Evolutionary conservation across 1,140 invertebrate genomes (phyloP).

Genomic region (Pantala flavescens): DNA sequence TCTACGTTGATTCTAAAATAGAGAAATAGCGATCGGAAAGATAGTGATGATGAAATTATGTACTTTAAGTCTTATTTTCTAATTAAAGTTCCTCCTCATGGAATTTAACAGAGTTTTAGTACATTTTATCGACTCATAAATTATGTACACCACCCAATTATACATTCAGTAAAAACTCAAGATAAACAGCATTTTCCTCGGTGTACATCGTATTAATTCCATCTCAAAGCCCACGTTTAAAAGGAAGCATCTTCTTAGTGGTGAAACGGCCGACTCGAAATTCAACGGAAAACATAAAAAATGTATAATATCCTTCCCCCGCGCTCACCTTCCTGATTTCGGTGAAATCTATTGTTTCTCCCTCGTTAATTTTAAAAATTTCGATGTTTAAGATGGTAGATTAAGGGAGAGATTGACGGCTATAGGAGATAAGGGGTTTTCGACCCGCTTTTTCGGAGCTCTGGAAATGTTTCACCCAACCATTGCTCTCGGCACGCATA

Average conservation of each 20-base stretch:
- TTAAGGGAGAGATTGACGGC: background rate
- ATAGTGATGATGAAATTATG: too few relatives aligned
- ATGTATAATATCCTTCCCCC: background rate
- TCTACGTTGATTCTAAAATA: too few relatives aligned
- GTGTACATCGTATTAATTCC: background rate
- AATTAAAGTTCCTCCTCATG: too few relatives aligned
- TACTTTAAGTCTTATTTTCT: too few relatives aligned
- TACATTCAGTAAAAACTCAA: too few relatives aligned
- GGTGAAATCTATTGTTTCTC: constrained; percentile 6
- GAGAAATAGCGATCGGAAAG: too few relatives aligned
- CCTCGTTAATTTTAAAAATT: constrained; percentile 6
- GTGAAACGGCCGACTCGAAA: background rate
- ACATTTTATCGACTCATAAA: too few relatives aligned
- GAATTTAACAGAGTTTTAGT: too few relatives aligned
- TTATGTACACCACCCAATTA: too few relatives aligned
- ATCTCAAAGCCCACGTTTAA: background rate
- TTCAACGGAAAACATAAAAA: background rate
- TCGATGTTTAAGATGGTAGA: constrained; percentile 3
- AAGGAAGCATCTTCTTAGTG: background rate
- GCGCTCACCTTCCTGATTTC: background rate
- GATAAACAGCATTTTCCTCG: too few relatives aligned
- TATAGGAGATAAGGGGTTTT: background rate
- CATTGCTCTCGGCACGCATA: background rate
- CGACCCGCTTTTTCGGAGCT: background rate
- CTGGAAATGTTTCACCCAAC: background rate